A percentile compares a stretch with the other conserved stretches of the same genome.
Evolutionary conservation across 2,797 vertebrate species (phyloP).

Genomic region (Uromys caudimaculatus): DNA sequence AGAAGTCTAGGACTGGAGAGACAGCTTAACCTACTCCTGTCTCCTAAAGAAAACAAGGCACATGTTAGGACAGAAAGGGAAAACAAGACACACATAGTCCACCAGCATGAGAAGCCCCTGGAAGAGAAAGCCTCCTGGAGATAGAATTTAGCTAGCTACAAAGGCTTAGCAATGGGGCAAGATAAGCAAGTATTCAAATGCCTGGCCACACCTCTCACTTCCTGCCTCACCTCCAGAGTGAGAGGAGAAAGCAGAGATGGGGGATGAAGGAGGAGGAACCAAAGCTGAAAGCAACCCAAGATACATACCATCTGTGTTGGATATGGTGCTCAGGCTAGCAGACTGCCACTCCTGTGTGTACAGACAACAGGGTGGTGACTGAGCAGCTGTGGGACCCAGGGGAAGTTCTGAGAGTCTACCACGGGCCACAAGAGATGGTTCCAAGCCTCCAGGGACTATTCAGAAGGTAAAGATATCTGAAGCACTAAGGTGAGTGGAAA

Average conservation of each 20-base stretch:
- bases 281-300: accelerated
- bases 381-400: background rate
- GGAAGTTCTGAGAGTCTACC: background rate
- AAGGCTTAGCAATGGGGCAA: background rate
- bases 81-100: background rate
- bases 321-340: too few relatives aligned
- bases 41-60: background rate
- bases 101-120: background rate
- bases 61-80: background rate
- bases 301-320: accelerated
- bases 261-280: background rate
- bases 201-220: background rate
- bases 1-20: background rate
- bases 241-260: background rate
- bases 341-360: background rate
- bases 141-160: background rate
- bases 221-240: background rate
- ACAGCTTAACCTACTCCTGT: background rate
- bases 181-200: background rate
- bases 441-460: background rate
- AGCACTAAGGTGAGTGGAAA: accelerated
- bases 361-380: background rate
- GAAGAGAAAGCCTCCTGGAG: background rate
- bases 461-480: background rate
- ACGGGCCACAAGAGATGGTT: background rate